These are phyloP conservation scores for Myotis yumanensis DNA, from an alignment of 2,113 vertebrate genomes.

Conservation along the genomic window DNA sequence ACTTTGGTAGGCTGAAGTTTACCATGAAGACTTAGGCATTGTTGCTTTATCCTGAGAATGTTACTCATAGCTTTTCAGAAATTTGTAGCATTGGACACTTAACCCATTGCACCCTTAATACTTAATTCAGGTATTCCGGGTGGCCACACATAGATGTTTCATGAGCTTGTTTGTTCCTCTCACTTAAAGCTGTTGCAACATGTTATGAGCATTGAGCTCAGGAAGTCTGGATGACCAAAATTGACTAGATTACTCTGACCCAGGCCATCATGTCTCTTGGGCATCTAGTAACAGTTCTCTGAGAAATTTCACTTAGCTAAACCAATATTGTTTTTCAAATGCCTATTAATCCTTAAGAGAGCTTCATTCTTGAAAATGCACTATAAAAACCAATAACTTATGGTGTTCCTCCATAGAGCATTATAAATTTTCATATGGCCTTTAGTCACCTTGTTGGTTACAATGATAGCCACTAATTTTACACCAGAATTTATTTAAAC, in stretches of 20 bases:
- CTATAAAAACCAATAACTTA: background rate
- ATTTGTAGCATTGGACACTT: rapidly evolving
- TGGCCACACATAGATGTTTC: background rate
- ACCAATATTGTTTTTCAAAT: background rate
- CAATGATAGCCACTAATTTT: background rate
- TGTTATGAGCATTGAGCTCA: rapidly evolving
- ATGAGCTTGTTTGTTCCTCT: background rate
- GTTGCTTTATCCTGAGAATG: background rate
- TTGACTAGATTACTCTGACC: background rate
- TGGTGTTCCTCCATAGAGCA: no score
- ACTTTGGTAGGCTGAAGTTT: background rate
- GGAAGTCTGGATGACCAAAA: background rate
- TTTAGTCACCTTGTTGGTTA: background rate
- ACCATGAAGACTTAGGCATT: no score
- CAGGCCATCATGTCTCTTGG: background rate
- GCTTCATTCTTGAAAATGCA: background rate
- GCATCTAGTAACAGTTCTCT: background rate
- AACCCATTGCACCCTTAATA: background rate
- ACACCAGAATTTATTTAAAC: background rate
- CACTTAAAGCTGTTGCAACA: background rate
- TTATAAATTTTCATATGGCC: background rate
- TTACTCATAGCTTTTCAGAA: background rate
- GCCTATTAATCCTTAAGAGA: background rate
- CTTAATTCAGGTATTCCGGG: background rate
- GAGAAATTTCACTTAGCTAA: background rate